Evolutionary conservation across 2,113 vertebrate genomes (phyloP).

Genomic region (Ammodytes marinus): DNA sequence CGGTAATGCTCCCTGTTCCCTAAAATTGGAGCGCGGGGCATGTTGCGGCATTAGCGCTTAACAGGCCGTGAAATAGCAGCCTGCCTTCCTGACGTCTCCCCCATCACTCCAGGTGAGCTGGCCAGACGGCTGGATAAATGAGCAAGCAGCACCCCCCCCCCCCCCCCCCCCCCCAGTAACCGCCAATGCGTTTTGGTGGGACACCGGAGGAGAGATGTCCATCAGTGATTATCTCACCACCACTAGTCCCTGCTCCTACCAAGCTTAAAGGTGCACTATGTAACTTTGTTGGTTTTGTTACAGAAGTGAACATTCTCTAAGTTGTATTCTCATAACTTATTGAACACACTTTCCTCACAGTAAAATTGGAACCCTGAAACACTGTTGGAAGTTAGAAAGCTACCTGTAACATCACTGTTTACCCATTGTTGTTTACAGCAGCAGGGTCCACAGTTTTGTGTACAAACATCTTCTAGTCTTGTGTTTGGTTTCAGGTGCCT

Average conservation of each 20-base stretch:
- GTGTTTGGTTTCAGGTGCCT: too few relatives aligned
- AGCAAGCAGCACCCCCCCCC: constrained; percentile 66
- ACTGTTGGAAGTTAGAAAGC: too few relatives aligned
- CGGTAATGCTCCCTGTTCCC: constrained; percentile 85
- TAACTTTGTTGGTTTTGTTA: too few relatives aligned
- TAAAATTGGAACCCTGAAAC: too few relatives aligned
- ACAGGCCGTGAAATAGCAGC: constrained; percentile 96
- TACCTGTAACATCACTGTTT: too few relatives aligned
- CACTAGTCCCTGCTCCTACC: constrained; percentile 20
- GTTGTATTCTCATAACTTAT: too few relatives aligned
- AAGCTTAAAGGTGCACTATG: background rate
- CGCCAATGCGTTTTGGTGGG: constrained; percentile 71
- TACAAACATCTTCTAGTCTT: too few relatives aligned
- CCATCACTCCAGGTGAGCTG: constrained; percentile 88
- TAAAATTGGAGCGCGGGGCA: constrained; percentile 85
- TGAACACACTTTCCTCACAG: too few relatives aligned
- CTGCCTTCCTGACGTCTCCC: constrained; percentile 89
- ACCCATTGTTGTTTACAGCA: too few relatives aligned
- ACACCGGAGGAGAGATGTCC: constrained; percentile 80
- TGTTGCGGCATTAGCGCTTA: constrained; percentile 93
- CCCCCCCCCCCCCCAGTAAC: constrained; percentile 54
- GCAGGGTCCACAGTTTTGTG: too few relatives aligned
- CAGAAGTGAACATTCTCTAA: too few relatives aligned
- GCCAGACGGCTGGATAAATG: constrained; percentile 90
- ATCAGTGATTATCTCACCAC: constrained; percentile 77